These are phyloP conservation scores for Lacanobia wlatinum DNA, from an alignment of 2,888 invertebrate genomes.

Conservation along the genomic window DNA sequence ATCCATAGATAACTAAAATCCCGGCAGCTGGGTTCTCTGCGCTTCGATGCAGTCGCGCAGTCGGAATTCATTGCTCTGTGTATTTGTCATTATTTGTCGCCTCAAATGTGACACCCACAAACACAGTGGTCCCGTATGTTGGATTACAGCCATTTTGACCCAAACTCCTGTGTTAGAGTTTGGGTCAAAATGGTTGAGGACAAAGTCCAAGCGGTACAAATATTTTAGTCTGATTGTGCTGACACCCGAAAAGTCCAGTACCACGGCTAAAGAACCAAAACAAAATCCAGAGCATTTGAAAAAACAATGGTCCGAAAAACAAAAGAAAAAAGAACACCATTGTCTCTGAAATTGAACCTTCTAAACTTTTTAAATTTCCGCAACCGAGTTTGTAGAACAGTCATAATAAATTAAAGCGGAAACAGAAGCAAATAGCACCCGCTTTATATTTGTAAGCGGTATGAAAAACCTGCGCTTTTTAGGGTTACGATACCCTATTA, in stretches of 20 bases:
- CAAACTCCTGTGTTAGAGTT: not conserved
- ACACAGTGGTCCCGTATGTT: not conserved
- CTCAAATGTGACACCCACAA: not conserved
- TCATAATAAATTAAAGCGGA: slow-evolving; percentile 47
- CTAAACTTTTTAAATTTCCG: slow-evolving; percentile 41
- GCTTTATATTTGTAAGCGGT: slow-evolving; percentile 29
- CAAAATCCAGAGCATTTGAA: not conserved
- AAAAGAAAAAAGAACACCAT: slow-evolving; percentile 12
- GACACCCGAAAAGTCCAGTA: not conserved
- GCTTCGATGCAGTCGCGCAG: too few species aligned
- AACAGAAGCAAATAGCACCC: slow-evolving; percentile 37
- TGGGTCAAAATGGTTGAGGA: too few species aligned
- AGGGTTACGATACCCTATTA: too few species aligned
- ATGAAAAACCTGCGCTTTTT: slow-evolving; percentile 28
- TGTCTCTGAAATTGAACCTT: slow-evolving; percentile 26
- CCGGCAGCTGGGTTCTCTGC: too few species aligned
- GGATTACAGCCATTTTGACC: not conserved
- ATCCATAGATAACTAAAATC: too few species aligned
- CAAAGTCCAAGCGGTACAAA: too few species aligned
- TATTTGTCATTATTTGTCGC: not conserved
- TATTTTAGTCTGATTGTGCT: not conserved
- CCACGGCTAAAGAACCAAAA: not conserved
- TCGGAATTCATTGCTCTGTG: too few species aligned
- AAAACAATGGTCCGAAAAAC: slow-evolving; percentile 13
- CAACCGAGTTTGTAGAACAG: slow-evolving; percentile 7